A percentile compares a stretch with the other conserved stretches of the same genome.
Conservation (phyloP, 2,113 vertebrate species). For the Plectropomus leopardus region DNA sequence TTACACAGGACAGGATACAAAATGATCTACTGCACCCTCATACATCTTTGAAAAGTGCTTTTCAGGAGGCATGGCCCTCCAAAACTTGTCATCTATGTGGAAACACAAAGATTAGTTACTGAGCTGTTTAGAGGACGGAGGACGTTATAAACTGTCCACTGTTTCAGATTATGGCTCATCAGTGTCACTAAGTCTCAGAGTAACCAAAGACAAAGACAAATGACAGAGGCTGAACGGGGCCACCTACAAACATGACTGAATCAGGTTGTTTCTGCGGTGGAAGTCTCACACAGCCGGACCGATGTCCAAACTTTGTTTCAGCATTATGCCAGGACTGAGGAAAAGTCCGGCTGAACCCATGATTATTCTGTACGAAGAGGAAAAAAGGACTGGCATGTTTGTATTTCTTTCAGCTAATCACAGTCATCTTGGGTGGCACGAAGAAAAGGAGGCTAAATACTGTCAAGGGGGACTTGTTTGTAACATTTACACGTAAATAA, state of each 20-base stretch:
- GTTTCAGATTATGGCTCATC: constrained; percentile 48
- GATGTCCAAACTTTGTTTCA: no score
- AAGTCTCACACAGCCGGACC: no score
- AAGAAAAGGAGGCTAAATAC: no score
- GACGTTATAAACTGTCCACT: constrained; percentile 2
- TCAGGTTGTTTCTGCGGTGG: constrained; percentile 28
- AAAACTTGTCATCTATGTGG: constrained; percentile 40
- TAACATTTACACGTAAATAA: no score
- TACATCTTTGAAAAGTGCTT: constrained; percentile 47
- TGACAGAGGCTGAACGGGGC: constrained; percentile 42
- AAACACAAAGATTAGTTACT: constrained; percentile 41
- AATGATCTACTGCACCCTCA: constrained; percentile 54
- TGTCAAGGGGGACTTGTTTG: no score
- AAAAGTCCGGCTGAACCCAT: no score
- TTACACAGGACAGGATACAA: constrained; percentile 42
- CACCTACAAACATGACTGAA: constrained; percentile 49
- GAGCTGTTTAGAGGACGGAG: background rate
- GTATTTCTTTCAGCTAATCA: no score
- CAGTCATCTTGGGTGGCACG: no score
- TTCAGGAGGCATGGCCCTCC: constrained; percentile 47
- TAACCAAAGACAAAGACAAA: constrained; percentile 42
- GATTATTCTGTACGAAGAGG: no score
- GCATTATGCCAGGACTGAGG: no score
- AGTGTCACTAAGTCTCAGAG: constrained; percentile 51
- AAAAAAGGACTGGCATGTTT: no score